These are phyloP conservation scores for Pelosia muscerda DNA, from an alignment of 2,888 invertebrate species.

Conservation along the genomic window DNA sequence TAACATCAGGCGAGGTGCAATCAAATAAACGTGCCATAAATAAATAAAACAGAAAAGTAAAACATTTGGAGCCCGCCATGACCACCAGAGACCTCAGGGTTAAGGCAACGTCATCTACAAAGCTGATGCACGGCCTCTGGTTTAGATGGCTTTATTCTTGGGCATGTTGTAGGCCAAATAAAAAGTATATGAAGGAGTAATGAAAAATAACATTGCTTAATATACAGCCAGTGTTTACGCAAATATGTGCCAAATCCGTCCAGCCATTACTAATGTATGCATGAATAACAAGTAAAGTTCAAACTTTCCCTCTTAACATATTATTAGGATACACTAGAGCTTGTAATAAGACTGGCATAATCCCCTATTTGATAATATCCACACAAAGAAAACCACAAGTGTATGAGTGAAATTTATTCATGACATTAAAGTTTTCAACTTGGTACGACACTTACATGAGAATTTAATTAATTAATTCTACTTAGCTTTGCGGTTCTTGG, in stretches of 20 bases:
- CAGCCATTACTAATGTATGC: background rate
- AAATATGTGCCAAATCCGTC: background rate
- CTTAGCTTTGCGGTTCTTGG: slow-evolving; percentile 23
- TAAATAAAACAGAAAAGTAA: too few relatives aligned
- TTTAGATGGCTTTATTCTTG: too few relatives aligned
- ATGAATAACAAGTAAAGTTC: background rate
- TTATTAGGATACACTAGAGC: background rate
- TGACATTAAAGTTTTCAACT: slow-evolving; percentile 22
- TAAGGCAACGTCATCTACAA: too few relatives aligned
- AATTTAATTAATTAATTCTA: slow-evolving; percentile 28
- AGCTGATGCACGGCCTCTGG: too few relatives aligned
- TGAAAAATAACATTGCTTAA: too few relatives aligned
- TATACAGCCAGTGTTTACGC: too few relatives aligned
- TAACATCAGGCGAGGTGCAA: too few relatives aligned
- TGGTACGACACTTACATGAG: slow-evolving; percentile 21
- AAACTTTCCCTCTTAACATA: background rate
- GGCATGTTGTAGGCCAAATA: too few relatives aligned
- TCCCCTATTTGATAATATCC: background rate
- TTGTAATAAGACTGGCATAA: background rate
- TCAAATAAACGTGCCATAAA: too few relatives aligned
- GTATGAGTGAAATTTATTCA: slow-evolving; percentile 21
- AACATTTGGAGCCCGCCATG: too few relatives aligned
- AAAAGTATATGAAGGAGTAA: too few relatives aligned
- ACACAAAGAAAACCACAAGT: slow-evolving; percentile 3
- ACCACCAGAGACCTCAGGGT: too few relatives aligned